These are phyloP conservation scores for Bombyx huttoni DNA, from an alignment of 2,888 invertebrate genomes.

Conservation along the genomic window DNA sequence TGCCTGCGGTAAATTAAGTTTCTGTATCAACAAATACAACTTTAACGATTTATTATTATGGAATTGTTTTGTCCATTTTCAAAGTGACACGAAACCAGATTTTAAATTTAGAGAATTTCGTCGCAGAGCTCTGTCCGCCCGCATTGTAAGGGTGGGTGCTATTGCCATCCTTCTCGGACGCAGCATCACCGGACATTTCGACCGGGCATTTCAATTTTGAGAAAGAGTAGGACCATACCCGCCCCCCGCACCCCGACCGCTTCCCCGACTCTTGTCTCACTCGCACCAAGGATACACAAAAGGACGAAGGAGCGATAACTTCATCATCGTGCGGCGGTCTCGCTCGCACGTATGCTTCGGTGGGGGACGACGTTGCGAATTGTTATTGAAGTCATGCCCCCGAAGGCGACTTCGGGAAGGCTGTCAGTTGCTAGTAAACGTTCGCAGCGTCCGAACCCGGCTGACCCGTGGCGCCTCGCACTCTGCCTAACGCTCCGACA, in stretches of 20 bases:
- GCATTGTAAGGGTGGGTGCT: constrained; percentile 70
- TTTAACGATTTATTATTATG: background rate
- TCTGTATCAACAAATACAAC: constrained; percentile 6
- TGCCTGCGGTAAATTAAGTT: constrained; percentile 10
- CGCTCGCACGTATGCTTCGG: constrained; percentile 64
- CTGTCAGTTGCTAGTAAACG: constrained; percentile 71
- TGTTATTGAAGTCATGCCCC: constrained; percentile 74
- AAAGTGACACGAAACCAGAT: constrained; percentile 30
- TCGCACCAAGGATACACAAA: constrained; percentile 70
- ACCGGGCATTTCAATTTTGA: constrained; percentile 75
- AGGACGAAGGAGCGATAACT: constrained; percentile 74
- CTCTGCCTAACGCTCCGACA: constrained; percentile 33
- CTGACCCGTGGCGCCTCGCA: constrained; percentile 44
- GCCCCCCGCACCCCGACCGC: constrained; percentile 37
- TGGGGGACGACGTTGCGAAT: constrained; percentile 73
- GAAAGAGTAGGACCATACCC: constrained; percentile 69
- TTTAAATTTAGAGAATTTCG: constrained; percentile 65
- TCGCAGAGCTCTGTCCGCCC: constrained; percentile 64
- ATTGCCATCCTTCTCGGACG: constrained; percentile 70
- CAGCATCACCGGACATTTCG: constrained; percentile 74
- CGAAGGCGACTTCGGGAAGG: constrained; percentile 73
- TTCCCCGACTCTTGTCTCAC: constrained; percentile 45
- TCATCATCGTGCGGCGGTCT: constrained; percentile 64
- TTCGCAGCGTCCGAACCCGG: constrained; percentile 65
- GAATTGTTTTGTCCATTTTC: constrained; percentile 2